Conservation (phyloP, 2,888 invertebrate species). For the Tortricodes alternella region DNA sequence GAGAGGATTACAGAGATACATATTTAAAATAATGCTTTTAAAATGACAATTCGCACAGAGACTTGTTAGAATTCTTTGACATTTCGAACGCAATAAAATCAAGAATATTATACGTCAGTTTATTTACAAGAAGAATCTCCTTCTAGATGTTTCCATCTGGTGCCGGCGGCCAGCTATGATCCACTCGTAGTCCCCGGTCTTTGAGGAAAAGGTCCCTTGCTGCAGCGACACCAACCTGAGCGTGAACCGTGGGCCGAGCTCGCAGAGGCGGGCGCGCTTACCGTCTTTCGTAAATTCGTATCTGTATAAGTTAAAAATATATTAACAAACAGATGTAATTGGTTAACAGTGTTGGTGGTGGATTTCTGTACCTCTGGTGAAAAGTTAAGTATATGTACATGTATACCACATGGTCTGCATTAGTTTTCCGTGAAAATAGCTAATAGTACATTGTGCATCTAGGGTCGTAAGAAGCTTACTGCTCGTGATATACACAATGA, state of each 20-base stretch:
- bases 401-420: no score
- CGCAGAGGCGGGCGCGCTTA: conserved; percentile 89
- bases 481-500: no score
- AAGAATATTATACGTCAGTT: no score
- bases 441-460: no score
- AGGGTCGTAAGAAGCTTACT: no score
- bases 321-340: neutral
- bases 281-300: conserved; percentile 94
- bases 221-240: conserved; percentile 95
- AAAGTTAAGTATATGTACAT: no score
- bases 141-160: conserved; percentile 95
- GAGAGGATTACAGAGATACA: no score
- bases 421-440: no score
- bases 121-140: conserved; percentile 94
- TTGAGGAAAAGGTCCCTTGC: conserved; percentile 98
- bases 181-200: conserved; percentile 98
- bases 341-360: neutral
- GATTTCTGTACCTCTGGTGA: neutral
- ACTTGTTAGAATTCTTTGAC: no score
- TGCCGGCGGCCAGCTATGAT: conserved; percentile 94
- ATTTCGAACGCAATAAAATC: no score
- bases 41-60: no score
- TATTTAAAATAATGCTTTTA: no score
- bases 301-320: conserved; percentile 71
- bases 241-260: conserved; percentile 99